Conservation (phyloP, 2,113 vertebrate species). For the Elgaria multicarinata region DNA sequence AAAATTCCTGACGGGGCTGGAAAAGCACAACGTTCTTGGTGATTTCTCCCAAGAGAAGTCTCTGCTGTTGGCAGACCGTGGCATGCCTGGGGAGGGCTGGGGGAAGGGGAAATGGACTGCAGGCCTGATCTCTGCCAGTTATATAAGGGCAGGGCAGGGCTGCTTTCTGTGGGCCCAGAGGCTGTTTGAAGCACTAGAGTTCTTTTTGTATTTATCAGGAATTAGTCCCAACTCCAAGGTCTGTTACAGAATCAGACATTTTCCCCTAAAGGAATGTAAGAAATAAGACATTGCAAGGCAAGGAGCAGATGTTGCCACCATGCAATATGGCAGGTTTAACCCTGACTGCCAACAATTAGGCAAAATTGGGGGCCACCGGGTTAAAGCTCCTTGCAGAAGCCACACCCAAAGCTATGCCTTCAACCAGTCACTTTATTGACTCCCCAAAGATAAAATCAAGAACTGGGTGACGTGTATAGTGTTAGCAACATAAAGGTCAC, state of each 20-base stretch:
- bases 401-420: not conserved
- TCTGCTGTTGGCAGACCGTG: fast-evolving
- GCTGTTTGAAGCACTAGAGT: not conserved
- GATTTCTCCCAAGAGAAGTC: not conserved
- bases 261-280: not conserved
- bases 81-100: not conserved
- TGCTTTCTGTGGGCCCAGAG: slow-evolving; percentile 8
- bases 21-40: not conserved
- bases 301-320: slow-evolving; percentile 4
- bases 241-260: not conserved
- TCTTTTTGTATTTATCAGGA: slow-evolving; percentile 20
- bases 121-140: not conserved
- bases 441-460: not conserved
- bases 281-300: not conserved
- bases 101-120: fast-evolving
- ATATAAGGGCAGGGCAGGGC: not conserved
- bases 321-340: not conserved
- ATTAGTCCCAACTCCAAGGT: not conserved
- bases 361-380: not conserved
- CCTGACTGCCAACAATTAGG: not conserved
- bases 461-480: not conserved
- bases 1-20: slow-evolving; percentile 15
- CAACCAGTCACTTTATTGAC: not conserved
- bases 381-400: not conserved
- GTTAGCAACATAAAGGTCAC: not conserved